Evolutionary conservation across 64 coral and sea anemone species (phyloP).

Genomic region (Anthopleura sola): DNA sequence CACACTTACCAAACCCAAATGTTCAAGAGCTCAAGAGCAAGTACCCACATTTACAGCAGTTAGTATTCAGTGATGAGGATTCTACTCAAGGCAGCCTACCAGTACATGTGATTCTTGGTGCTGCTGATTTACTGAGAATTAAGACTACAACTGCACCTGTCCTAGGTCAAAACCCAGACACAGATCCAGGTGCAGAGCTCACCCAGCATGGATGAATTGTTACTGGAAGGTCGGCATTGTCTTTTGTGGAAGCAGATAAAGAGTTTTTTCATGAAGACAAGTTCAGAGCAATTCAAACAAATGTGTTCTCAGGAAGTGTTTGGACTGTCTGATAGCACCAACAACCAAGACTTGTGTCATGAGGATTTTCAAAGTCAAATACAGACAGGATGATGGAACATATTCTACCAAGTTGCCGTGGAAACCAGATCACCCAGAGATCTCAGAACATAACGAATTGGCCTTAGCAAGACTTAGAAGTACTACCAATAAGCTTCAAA

Average conservation of each 20-base stretch:
- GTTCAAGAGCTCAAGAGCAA: slow-evolving; percentile 46
- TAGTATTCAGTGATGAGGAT: slow-evolving; percentile 54
- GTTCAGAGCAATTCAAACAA: slow-evolving; percentile 55
- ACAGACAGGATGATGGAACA: slow-evolving; percentile 52
- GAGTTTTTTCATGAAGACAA: slow-evolving; percentile 47
- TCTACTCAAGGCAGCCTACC: slow-evolving; percentile 38
- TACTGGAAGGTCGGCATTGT: slow-evolving; percentile 1
- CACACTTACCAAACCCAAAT: slow-evolving; percentile 43
- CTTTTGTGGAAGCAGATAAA: slow-evolving; percentile 43
- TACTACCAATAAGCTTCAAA: slow-evolving; percentile 54
- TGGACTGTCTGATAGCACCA: slow-evolving; percentile 36
- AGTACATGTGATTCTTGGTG: slow-evolving; percentile 48
- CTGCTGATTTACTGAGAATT: slow-evolving; percentile 46
- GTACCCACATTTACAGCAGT: slow-evolving; percentile 8
- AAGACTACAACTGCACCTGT: slow-evolving; percentile 50
- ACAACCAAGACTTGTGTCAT: slow-evolving; percentile 31
- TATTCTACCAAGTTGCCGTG: slow-evolving; percentile 71
- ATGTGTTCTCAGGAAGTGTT: slow-evolving; percentile 79
- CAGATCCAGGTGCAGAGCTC: slow-evolving; percentile 62
- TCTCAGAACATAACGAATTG: slow-evolving; percentile 51
- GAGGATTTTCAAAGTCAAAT: slow-evolving; percentile 41
- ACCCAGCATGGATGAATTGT: slow-evolving; percentile 44
- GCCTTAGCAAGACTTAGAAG: slow-evolving; percentile 32
- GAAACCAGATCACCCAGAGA: slow-evolving; percentile 33
- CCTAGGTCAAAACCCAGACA: slow-evolving; percentile 42